Evolutionary conservation across 2,888 invertebrate species (phyloP), one percentile per base, ranked within the genome.

Genomic region (Arctia plantaginis): DNA sequence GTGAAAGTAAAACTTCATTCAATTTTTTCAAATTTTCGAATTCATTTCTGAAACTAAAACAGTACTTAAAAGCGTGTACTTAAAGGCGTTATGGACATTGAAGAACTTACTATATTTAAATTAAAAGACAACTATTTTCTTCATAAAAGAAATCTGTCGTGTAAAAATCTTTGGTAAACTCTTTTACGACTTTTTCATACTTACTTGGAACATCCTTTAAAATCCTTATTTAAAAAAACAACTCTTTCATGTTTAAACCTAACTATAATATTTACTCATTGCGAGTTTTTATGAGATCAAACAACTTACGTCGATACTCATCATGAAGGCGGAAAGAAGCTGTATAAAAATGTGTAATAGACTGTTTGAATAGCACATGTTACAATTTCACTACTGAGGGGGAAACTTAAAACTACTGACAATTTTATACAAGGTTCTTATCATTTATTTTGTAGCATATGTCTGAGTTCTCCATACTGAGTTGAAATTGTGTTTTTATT

Each of bases 341-440:
- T 74, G 66, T 80, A 82, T n/a, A 82, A 84, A 71, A 67, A 35
- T 55, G 23, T 10, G 12, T 70, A n/a, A 72, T 62, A 27, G 39
- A 44, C 23, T 51, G n/a, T 64, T 59, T 44, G 15, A 13, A 71
- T 67, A 76, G 72, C 41, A 75, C 70, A 68, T 78, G 62, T 78
- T 82, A 69, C 82, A 84, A 82, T 66, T 77, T 68, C 55, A 69
- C 80, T 74, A 84, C 84, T 76, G 69, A 74, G 77, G 71, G 0
- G 85, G 84, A 82, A 66, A 80, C 85, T 35, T 71, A 66, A 7
- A 70, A 75, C 59, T 73, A 35, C 18, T 62, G 27, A 55, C 68
- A 33, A 35, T 59, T 69, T 59, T 30, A 39, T 39, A 39, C 35
- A 62, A 62, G 18, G 33, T 44, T 70, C 20, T 64, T 55, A 59